Percentiles rank a stretch among this genome's conserved stretches.
Evolutionary conservation across 2,888 invertebrate species (phyloP).

Genomic region (Sylvicola cinctus): DNA sequence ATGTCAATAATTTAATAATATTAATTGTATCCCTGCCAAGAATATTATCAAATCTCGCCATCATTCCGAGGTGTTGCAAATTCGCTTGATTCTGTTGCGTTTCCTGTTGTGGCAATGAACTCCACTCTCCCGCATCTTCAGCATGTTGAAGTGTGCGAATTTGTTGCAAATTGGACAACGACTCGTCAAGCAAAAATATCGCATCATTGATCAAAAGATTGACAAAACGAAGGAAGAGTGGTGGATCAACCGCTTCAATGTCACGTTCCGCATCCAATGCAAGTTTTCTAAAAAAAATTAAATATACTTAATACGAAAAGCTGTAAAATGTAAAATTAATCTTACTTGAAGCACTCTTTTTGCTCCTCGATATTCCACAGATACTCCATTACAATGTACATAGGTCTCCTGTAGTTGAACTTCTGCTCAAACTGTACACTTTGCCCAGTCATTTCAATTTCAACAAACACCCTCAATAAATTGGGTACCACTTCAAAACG

Average conservation of each 20-base stretch:
- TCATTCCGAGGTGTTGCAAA: constrained; percentile 56
- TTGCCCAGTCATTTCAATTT: constrained; percentile 93
- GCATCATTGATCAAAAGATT: constrained; percentile 96
- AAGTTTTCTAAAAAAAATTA: constrained; percentile 32
- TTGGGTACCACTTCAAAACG: constrained; percentile 53
- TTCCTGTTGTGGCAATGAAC: constrained; percentile 42
- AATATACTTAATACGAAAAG: constrained; percentile 2
- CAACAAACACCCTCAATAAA: constrained; percentile 82
- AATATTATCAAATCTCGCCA: constrained; percentile 83
- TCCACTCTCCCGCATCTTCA: constrained; percentile 55
- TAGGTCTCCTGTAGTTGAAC: constrained; percentile 87
- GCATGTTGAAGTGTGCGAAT: constrained; percentile 62
- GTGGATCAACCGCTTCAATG: constrained; percentile 80
- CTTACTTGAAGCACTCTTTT: constrained; percentile 50
- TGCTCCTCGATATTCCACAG: constrained; percentile 72
- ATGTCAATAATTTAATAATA: constrained; percentile 56
- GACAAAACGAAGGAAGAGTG: constrained; percentile 81
- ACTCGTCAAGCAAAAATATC: constrained; percentile 85
- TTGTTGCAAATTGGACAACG: constrained; percentile 72
- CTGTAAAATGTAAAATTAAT: constrained; percentile 8
- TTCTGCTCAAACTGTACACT: constrained; percentile 92
- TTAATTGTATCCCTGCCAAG: constrained; percentile 75
- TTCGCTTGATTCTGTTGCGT: constrained; percentile 51
- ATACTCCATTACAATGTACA: constrained; percentile 86
- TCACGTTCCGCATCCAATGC: constrained; percentile 63